These are phyloP conservation scores for Luehdorfia chinensis DNA, from an alignment of 1,140 invertebrate species.

Conservation along the genomic window DNA sequence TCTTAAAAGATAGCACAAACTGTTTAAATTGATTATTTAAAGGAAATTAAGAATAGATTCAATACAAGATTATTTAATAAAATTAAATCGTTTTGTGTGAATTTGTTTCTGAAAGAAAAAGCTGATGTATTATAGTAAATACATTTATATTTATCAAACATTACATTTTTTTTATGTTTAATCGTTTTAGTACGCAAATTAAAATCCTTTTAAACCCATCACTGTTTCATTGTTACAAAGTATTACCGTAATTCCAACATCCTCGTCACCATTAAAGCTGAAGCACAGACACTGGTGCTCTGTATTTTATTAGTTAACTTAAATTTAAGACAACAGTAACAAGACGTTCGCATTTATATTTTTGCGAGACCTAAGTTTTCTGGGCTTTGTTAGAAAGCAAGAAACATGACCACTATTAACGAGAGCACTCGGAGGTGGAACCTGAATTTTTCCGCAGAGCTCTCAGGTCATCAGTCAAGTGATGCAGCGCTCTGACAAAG, in stretches of 20 bases:
- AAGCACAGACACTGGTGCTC: slow-evolving; percentile 6
- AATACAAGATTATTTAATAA: too few relatives aligned
- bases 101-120: too few relatives aligned
- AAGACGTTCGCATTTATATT: slow-evolving; percentile 10
- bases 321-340: slow-evolving; percentile 13
- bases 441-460: slow-evolving; percentile 15
- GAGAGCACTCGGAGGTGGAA: slow-evolving; percentile 11
- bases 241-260: slow-evolving; percentile 10
- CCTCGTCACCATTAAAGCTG: slow-evolving; percentile 11
- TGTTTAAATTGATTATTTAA: too few relatives aligned
- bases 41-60: too few relatives aligned
- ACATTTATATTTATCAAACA: too few relatives aligned
- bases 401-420: slow-evolving; percentile 18
- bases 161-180: too few relatives aligned
- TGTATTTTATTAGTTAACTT: slow-evolving; percentile 17
- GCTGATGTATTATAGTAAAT: too few relatives aligned
- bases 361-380: slow-evolving; percentile 6
- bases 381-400: slow-evolving; percentile 7
- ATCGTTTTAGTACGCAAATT: too few relatives aligned
- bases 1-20: too few relatives aligned
- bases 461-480: slow-evolving; percentile 38
- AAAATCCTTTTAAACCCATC: slow-evolving; percentile 7
- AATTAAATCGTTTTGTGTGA: too few relatives aligned
- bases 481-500: slow-evolving; percentile 30
- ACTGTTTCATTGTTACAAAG: slow-evolving; percentile 1